A percentile compares a stretch with the other conserved stretches of the same genome.
These are phyloP conservation scores for Ormia ochracea DNA, from an alignment of 2,888 invertebrate species.

Conservation along the genomic window DNA sequence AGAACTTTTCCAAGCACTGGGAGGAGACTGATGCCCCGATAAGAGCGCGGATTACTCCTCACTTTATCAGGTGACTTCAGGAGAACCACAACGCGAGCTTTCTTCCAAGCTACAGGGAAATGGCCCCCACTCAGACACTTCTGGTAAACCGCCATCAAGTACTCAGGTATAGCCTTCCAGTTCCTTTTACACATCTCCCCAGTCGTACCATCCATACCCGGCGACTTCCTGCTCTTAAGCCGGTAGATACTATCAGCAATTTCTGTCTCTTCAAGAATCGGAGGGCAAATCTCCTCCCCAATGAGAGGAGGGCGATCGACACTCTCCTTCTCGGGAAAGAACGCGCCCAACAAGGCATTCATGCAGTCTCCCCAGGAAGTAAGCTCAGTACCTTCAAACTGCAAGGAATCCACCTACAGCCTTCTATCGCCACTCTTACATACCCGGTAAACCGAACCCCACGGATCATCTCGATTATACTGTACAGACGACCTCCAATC, in stretches of 20 bases:
- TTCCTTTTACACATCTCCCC: background rate
- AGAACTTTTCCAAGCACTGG: too few species aligned
- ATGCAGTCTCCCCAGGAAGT: background rate
- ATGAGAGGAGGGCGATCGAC: background rate
- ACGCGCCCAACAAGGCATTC: background rate
- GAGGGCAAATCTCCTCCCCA: background rate
- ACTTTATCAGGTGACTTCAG: too few species aligned
- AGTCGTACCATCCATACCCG: conserved; percentile 10
- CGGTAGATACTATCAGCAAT: background rate
- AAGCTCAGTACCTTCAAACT: background rate
- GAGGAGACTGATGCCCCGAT: too few species aligned
- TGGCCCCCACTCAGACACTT: conserved; percentile 3
- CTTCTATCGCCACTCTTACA: background rate
- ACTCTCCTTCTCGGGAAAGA: background rate
- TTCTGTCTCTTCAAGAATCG: background rate
- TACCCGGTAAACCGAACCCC: background rate
- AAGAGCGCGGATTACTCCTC: too few species aligned
- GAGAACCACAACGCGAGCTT: too few species aligned
- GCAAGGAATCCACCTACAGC: background rate
- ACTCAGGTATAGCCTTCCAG: conserved; percentile 29
- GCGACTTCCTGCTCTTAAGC: background rate
- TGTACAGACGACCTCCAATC: background rate
- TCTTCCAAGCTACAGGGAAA: too few species aligned
- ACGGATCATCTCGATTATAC: background rate
- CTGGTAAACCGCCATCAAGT: conserved; percentile 2